A percentile compares a stretch with the other conserved stretches of the same genome.
These are phyloP conservation scores for Ciconia nigra DNA, from an alignment of 2,797 vertebrate genomes.

Conservation along the genomic window DNA sequence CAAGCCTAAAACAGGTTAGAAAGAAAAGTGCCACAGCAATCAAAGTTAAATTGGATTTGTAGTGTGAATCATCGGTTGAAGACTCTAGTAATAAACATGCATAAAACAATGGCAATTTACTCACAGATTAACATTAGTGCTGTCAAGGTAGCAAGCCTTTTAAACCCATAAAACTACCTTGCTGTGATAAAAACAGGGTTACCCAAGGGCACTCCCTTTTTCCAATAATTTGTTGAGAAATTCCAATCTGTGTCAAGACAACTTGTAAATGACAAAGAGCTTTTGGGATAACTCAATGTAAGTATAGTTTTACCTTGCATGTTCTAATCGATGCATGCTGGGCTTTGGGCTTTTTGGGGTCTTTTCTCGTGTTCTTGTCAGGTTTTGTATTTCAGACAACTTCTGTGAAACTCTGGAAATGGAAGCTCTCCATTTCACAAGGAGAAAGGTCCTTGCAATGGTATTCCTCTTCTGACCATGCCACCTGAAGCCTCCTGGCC, in stretches of 20 bases:
- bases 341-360: not conserved
- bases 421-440: not conserved
- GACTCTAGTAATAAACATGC: not conserved
- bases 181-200: not conserved
- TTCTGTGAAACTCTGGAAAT: not conserved
- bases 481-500: not conserved
- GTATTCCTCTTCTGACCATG: not conserved
- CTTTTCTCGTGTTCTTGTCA: not conserved
- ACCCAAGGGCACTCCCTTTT: not conserved
- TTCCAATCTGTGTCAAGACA: not conserved
- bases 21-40: not conserved
- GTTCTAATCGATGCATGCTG: accelerated
- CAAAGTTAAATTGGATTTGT: not conserved
- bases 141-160: not conserved
- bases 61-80: not conserved
- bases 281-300: not conserved
- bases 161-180: not conserved
- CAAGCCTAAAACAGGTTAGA: not conserved
- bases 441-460: not conserved
- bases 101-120: not conserved
- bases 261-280: not conserved
- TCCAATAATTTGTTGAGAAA: not conserved
- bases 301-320: not conserved
- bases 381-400: not conserved
- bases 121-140: not conserved